Evolutionary conservation across 2,113 vertebrate species (phyloP), one percentile per base, ranked within the genome.

Genomic region (Lophura nycthemera): DNA sequence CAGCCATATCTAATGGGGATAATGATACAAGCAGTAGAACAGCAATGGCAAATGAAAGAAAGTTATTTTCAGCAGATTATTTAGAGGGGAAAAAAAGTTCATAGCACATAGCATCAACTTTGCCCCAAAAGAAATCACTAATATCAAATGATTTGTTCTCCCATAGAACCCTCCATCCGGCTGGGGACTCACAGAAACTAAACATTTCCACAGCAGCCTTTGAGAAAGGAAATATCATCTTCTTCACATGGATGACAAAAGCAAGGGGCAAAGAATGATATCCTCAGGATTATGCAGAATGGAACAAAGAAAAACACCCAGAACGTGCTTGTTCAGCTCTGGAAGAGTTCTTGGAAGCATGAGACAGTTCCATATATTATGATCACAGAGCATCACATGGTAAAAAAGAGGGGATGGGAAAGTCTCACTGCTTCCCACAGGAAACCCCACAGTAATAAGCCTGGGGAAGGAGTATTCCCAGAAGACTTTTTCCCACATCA

Each of bases 391-490:
- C 74, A 61, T 88, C 86, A 94, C 84, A 82, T 25, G 72, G 85
- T 85, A 75, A 52, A 63, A 94, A 93, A 93, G 85, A 96, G 52
- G 75, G 82, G 89, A 95, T 96, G 95, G 89, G 92, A 97, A 96
- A 93, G 89, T 93, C 91, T 95, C 67, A 10, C 82, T 45, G 63
- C 93, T 95, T 97, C 96, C 89, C 87, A 96, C 94, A 96, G 86
- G 89, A 95, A 91, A 78, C 87, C 77, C 87, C 79, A 72, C 82
- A 93, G 79, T 85, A 95, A 95, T 56, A 89, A 91, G 87, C 94
- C 95, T 40, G 72, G 52, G 91, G 95, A 96, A 83, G 75, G 91
- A 96, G 93, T 88, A 93, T 94, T 95, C 95, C 95, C 95, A 95
- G 74, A 88, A 93, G 84, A 91, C 72, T 85, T 59, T 94, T 96